phyloP scores from a whole-genome alignment of 2,113 vertebrate species.

The Chlorocebus sabaeus region DNA sequence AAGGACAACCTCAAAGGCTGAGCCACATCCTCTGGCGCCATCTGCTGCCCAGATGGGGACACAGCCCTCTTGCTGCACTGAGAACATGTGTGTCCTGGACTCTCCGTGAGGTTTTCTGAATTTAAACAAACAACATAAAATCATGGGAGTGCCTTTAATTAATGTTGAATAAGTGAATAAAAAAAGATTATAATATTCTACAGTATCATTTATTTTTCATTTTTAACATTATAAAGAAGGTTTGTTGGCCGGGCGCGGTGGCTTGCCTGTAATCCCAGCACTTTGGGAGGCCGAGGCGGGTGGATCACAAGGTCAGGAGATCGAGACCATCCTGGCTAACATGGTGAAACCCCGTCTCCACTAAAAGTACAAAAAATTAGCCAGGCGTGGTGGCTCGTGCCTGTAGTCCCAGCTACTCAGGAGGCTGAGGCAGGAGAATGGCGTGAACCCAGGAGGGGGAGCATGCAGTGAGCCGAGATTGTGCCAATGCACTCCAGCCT shows the following conservation, averaged over 20 bases:
- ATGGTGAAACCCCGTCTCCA: no score
- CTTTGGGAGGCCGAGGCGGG: no score
- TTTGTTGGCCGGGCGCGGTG: not conserved
- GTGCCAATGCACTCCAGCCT: no score
- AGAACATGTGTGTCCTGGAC: not conserved
- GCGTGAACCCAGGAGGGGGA: no score
- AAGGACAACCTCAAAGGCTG: not conserved
- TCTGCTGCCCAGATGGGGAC: conserved; percentile 19
- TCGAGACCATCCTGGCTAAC: no score
- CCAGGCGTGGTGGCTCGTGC: no score
- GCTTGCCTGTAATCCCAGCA: no score
- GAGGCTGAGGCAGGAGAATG: no score
- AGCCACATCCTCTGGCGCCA: conserved; percentile 45
- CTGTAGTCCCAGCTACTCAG: no score
- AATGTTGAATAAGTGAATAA: not conserved
- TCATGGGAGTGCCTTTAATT: not conserved
- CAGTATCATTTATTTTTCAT: not conserved
- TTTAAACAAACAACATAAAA: not conserved
- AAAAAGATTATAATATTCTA: not conserved
- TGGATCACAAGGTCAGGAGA: no score
- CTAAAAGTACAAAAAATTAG: no score
- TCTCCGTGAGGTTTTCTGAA: not conserved
- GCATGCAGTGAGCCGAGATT: no score
- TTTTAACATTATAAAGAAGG: not conserved
- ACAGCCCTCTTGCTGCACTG: not conserved